These are phyloP conservation scores for Leucopsar rothschildi DNA, from an alignment of 2,113 vertebrate species.

Conservation along the genomic window DNA sequence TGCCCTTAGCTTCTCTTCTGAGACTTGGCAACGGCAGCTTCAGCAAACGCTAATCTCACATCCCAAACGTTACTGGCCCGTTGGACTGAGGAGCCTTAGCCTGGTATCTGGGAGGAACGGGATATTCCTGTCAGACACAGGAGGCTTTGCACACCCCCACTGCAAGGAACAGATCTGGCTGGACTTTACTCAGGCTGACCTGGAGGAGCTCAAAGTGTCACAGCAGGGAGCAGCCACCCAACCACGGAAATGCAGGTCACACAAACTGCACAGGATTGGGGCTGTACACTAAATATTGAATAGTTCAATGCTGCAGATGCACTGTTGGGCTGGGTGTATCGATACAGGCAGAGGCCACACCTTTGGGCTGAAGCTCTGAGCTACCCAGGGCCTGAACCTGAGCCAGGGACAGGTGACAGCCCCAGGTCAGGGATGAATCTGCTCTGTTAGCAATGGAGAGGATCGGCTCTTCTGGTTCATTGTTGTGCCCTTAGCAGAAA, in stretches of 20 bases:
- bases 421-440: neutral
- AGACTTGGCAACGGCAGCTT: neutral
- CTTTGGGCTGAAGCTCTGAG: neutral
- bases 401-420: neutral
- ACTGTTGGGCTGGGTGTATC: accelerated
- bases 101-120: neutral
- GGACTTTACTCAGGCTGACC: neutral
- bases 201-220: neutral
- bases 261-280: neutral
- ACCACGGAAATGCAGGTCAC: accelerated
- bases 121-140: neutral
- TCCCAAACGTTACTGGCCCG: neutral
- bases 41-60: neutral
- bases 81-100: neutral
- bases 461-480: neutral
- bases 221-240: neutral
- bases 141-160: neutral
- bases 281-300: neutral
- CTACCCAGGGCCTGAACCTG: neutral
- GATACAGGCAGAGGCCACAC: accelerated
- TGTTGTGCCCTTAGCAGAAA: neutral
- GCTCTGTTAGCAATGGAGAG: neutral
- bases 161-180: neutral
- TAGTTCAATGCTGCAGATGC: neutral
- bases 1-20: neutral